phyloP scores from a whole-genome alignment of 2,888 invertebrate species.

The Limenitis camilla region DNA sequence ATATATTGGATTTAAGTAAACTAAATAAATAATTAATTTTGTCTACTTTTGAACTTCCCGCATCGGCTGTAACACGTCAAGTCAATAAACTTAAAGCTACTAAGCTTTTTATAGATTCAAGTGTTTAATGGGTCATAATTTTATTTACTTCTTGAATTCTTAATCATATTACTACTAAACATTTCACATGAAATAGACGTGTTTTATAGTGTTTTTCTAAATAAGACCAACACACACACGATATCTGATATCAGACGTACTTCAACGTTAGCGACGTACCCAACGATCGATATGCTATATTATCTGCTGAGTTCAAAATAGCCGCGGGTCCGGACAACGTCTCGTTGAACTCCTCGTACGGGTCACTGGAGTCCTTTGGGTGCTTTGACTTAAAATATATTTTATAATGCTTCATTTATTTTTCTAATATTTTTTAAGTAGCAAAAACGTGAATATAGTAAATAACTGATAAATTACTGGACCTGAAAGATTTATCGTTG shows the following conservation, averaged over 20 bases:
- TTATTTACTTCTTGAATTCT: background rate
- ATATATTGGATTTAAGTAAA: no score
- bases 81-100: constrained; percentile 10
- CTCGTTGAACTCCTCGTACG: constrained; percentile 13
- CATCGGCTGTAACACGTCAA: constrained; percentile 3
- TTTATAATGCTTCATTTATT: background rate
- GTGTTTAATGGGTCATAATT: background rate
- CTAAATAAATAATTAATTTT: no score
- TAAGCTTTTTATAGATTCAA: constrained; percentile 7
- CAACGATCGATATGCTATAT: constrained; percentile 27
- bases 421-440: background rate
- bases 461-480: constrained; percentile 5
- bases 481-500: constrained; percentile 10
- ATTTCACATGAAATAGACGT: background rate
- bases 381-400: background rate
- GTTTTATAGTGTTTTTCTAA: background rate
- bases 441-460: background rate
- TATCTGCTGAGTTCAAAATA: constrained; percentile 27
- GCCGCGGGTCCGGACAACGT: constrained; percentile 18
- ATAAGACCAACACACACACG: background rate
- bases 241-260: constrained; percentile 2
- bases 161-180: no score
- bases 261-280: constrained; percentile 12
- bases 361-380: constrained; percentile 2
- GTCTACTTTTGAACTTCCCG: background rate